These are phyloP conservation scores for Andrena minutula DNA, from an alignment of 2,888 invertebrate species.

Conservation along the genomic window DNA sequence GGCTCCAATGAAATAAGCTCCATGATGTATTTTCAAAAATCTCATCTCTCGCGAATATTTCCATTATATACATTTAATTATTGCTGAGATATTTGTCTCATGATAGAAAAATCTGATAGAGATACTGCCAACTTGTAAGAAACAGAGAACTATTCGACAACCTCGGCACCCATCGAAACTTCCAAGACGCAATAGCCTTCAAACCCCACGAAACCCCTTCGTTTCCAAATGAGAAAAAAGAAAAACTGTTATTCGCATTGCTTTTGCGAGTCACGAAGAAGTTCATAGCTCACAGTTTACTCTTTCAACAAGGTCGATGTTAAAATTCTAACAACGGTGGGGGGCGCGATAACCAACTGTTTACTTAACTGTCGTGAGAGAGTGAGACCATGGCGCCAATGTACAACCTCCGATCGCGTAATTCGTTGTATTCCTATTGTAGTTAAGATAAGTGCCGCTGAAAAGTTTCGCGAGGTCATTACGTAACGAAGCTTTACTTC, in stretches of 20 bases:
- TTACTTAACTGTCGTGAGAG: background rate
- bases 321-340: background rate
- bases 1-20: too few relatives aligned
- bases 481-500: background rate
- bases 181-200: too few relatives aligned
- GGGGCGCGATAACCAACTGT: background rate
- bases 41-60: too few relatives aligned
- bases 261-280: background rate
- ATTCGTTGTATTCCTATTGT: background rate
- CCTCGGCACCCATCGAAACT: too few relatives aligned
- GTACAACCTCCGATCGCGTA: constrained; percentile 16
- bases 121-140: too few relatives aligned
- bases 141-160: too few relatives aligned
- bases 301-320: background rate
- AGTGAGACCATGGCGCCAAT: constrained; percentile 17
- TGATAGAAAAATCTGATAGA: too few relatives aligned
- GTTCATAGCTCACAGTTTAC: background rate
- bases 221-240: background rate
- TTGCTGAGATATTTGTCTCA: too few relatives aligned
- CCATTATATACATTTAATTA: too few relatives aligned
- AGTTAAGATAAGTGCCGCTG: constrained; percentile 13
- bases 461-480: background rate
- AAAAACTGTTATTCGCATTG: background rate
- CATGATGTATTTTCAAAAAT: too few relatives aligned
- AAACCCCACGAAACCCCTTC: background rate